Evolutionary conservation across 1,140 invertebrate species (phyloP), one percentile per base, ranked within the genome.

Genomic region (Carcinoscorpius rotundicauda): DNA sequence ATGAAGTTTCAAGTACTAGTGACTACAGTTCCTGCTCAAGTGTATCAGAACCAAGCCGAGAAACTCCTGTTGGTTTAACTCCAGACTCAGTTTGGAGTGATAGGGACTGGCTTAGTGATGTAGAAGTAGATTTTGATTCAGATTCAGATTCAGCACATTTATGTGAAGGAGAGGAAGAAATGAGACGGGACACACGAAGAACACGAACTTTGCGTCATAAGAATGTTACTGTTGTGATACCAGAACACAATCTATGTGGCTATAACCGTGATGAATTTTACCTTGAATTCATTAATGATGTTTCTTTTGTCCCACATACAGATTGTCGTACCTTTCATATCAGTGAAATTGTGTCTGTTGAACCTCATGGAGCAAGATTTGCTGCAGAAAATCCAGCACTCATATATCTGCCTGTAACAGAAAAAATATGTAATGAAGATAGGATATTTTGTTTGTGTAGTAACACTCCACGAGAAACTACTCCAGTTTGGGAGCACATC

Each of bases 341-440:
- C 8, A 68, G 69, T 58, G 66, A 66, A 49, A 69, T 73, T 9
- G 68, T 73, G 49, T 69, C 66, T 6, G 9, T 73, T 9, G 67
- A 69, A 61, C 73, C 73, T 10, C 70, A 73, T 58, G 73, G 73
- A n/a, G 63, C 70, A 8, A 58, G 65, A 59, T 73, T 73, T 61
- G 71, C 51, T 58, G 51, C 49, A 8, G 51, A 62, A 10, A 64
- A 68, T n/a, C 73, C 73, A 48, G 73, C 71, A 8, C n/a, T 67
- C 48, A 62, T 73, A 5, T 60, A 63, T 53, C 61, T 73, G 29
- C 72, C 73, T 11, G 9, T 73, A 4, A 62, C 57, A 50, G 53
- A 58, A 4, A 11, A 68, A 29, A 66, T 71, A 4, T 62, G 67
- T 6, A 9, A n/a, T 58, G 62, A 59, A 55, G 63, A 70, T 50